A percentile compares a stretch with the other conserved stretches of the same genome.
Evolutionary conservation across 92 coral and sea anemone species (phyloP).

Genomic region (Umimayanthus chanpuru): DNA sequence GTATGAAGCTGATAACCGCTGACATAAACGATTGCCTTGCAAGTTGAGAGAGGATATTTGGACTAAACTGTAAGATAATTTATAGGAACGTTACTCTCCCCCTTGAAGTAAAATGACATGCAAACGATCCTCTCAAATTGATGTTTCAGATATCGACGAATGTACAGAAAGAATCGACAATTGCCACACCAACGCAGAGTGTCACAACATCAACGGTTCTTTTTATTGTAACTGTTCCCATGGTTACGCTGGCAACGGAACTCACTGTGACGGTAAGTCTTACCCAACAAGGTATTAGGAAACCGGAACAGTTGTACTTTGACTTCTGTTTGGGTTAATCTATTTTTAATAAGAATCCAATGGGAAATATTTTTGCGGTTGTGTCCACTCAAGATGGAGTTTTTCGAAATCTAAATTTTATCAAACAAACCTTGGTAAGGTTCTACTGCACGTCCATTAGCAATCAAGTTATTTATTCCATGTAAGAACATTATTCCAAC

Average conservation of each 20-base stretch:
- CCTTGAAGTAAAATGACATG: background rate
- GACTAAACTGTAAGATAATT: background rate
- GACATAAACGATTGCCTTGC: background rate
- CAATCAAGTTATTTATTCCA: too few species aligned
- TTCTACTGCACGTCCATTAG: too few species aligned
- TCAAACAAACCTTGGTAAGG: too few species aligned
- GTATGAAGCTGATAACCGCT: too few species aligned
- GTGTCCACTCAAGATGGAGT: too few species aligned
- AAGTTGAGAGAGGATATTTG: background rate
- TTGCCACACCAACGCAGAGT: constrained; percentile 62
- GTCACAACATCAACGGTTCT: constrained; percentile 64
- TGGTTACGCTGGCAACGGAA: constrained; percentile 67
- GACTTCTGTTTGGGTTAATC: background rate
- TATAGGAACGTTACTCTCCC: background rate
- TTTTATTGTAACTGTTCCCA: constrained; percentile 60
- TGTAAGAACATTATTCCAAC: too few species aligned
- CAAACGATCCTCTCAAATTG: background rate
- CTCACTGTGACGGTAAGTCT: constrained; percentile 60
- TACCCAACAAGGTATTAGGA: background rate
- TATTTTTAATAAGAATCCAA: too few species aligned
- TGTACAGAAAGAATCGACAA: constrained; percentile 62
- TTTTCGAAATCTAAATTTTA: background rate
- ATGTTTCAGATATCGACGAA: constrained; percentile 78
- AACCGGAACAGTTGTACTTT: background rate
- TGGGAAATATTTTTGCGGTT: background rate